Conservation (phyloP, 2,888 invertebrate genomes). For the Mythimna vitellina region DNA sequence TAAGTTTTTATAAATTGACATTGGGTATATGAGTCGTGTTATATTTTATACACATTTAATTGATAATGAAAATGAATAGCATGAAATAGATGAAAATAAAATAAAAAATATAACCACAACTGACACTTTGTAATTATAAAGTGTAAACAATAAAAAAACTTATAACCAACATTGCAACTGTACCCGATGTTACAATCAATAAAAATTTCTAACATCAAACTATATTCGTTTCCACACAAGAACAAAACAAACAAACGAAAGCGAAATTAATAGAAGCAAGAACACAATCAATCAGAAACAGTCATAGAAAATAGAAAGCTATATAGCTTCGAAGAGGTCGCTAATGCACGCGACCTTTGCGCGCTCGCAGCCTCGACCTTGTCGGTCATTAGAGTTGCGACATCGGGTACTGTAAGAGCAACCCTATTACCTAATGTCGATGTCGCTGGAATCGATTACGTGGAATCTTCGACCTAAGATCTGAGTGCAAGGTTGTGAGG, state of each 20-base stretch:
- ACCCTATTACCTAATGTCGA: constrained; percentile 68
- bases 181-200: background rate
- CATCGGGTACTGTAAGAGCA: constrained; percentile 53
- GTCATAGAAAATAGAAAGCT: constrained; percentile 71
- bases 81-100: background rate
- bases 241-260: constrained; percentile 45
- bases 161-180: background rate
- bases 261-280: constrained; percentile 46
- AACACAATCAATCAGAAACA: constrained; percentile 51
- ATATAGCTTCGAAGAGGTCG: constrained; percentile 67
- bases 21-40: too few species aligned
- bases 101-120: background rate
- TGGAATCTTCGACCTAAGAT: constrained; percentile 50
- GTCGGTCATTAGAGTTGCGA: constrained; percentile 71
- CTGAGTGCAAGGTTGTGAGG: constrained; percentile 51
- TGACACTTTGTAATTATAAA: background rate
- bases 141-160: background rate
- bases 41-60: background rate
- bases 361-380: constrained; percentile 74
- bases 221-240: constrained; percentile 15
- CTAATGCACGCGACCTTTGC: constrained; percentile 62
- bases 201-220: background rate
- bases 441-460: constrained; percentile 62
- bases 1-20: too few species aligned
- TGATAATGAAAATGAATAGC: background rate